Conservation (phyloP, 2,797 vertebrate species). For the Gastrophryne carolinensis region DNA sequence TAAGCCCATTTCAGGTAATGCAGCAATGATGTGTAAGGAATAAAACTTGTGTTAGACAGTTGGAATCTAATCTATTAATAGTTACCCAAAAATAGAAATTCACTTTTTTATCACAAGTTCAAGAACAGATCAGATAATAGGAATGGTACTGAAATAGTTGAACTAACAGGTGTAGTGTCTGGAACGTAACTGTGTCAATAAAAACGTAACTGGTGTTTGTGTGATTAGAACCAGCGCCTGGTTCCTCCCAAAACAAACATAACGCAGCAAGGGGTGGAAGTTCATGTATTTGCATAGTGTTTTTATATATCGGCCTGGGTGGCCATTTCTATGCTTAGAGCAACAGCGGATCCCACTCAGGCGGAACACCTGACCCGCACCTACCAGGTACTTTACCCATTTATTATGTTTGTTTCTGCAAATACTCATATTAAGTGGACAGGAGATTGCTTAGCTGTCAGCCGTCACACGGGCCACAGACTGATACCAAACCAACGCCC, state of each 20-base stretch:
- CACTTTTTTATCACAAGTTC: too few relatives aligned
- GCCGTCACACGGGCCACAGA: too few relatives aligned
- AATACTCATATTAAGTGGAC: neutral
- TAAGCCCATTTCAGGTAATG: too few relatives aligned
- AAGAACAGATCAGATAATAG: neutral
- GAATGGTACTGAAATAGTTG: neutral
- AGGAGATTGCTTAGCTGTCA: too few relatives aligned
- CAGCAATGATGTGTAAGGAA: too few relatives aligned
- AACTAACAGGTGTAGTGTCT: neutral
- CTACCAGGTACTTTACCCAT: conserved; percentile 3
- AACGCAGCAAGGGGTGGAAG: conserved; percentile 6
- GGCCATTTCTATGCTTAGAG: neutral
- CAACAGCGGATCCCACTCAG: conserved; percentile 4
- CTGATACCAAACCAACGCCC: too few relatives aligned
- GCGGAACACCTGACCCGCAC: neutral
- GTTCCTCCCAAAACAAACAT: conserved; percentile 37
- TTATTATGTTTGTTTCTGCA: neutral
- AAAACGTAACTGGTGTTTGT: conserved; percentile 13
- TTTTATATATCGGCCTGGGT: neutral
- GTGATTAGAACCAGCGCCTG: neutral
- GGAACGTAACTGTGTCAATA: neutral
- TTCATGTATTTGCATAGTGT: conserved; percentile 26
- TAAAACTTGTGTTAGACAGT: too few relatives aligned
- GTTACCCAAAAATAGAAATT: too few relatives aligned
- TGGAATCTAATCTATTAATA: too few relatives aligned